Conservation (phyloP, 1,140 invertebrate genomes). For the Fopius arisanus region DNA sequence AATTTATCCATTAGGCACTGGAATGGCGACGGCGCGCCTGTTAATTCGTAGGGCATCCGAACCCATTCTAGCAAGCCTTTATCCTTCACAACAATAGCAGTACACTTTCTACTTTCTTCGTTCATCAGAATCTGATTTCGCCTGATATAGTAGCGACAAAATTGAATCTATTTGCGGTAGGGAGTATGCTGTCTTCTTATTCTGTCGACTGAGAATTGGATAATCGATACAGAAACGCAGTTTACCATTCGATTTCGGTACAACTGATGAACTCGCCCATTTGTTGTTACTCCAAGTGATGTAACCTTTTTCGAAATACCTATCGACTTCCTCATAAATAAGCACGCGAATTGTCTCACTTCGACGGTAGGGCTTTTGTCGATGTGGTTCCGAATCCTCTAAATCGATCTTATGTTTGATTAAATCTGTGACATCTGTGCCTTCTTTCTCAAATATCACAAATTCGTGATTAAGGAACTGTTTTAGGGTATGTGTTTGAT, state of each 20-base stretch:
- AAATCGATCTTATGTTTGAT: conserved; percentile 27
- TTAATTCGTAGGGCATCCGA: conserved; percentile 52
- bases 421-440: conserved; percentile 14
- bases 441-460: conserved; percentile 14
- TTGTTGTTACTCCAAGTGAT: conserved; percentile 30
- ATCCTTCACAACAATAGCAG: conserved; percentile 43
- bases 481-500: background rate
- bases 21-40: conserved; percentile 24
- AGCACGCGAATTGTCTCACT: conserved; percentile 26
- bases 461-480: conserved; percentile 4
- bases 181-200: conserved; percentile 28
- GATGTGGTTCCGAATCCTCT: conserved; percentile 12
- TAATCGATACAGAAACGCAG: conserved; percentile 29
- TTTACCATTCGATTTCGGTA: conserved; percentile 18
- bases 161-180: conserved; percentile 26
- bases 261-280: conserved; percentile 22
- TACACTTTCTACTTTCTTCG: conserved; percentile 25
- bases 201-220: conserved; percentile 16
- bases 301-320: conserved; percentile 26
- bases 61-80: conserved; percentile 55
- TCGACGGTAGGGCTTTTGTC: conserved; percentile 29
- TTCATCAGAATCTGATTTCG: conserved; percentile 30
- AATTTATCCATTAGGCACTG: conserved; percentile 24
- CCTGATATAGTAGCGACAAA: conserved; percentile 32
- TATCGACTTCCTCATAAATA: conserved; percentile 30